Conservation (phyloP, 2,113 vertebrate genomes). For the Naja naja region DNA sequence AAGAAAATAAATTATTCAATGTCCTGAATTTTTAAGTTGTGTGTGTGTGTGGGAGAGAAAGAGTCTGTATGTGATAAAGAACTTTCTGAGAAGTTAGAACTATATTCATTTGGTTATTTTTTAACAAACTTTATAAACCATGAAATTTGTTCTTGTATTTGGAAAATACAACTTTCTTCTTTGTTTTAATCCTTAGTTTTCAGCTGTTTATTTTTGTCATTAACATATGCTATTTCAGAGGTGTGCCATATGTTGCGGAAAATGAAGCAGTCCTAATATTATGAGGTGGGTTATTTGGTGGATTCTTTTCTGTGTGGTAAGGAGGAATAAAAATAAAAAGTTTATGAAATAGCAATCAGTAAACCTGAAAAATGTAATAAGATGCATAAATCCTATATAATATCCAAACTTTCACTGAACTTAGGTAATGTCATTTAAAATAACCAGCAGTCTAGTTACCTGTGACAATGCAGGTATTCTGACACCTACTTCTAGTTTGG, state of each 20-base stretch:
- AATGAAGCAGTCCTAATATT: not conserved
- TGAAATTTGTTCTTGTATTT: not conserved
- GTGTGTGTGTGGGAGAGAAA: too few species aligned
- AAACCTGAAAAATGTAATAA: not conserved
- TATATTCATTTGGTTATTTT: not conserved
- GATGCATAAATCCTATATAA: not conserved
- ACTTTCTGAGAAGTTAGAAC: not conserved
- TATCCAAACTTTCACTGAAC: too few species aligned
- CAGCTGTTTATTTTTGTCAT: not conserved
- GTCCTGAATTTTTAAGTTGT: not conserved
- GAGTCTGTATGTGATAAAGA: not conserved
- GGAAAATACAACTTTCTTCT: not conserved
- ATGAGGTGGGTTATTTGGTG: not conserved
- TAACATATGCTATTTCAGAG: not conserved
- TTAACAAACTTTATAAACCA: not conserved
- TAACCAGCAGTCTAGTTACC: not conserved
- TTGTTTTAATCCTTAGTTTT: not conserved
- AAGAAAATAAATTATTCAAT: not conserved
- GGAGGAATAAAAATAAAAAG: not conserved
- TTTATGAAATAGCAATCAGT: not conserved
- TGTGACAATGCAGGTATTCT: not conserved
- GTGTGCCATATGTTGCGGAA: not conserved
- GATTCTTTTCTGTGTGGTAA: not conserved
- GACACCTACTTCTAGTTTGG: not conserved
- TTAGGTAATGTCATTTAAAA: not conserved